Percentiles rank a stretch among this genome's conserved stretches.
These are phyloP conservation scores for Sparidentex hasta DNA, from an alignment of 2,797 vertebrate genomes.

Conservation along the genomic window DNA sequence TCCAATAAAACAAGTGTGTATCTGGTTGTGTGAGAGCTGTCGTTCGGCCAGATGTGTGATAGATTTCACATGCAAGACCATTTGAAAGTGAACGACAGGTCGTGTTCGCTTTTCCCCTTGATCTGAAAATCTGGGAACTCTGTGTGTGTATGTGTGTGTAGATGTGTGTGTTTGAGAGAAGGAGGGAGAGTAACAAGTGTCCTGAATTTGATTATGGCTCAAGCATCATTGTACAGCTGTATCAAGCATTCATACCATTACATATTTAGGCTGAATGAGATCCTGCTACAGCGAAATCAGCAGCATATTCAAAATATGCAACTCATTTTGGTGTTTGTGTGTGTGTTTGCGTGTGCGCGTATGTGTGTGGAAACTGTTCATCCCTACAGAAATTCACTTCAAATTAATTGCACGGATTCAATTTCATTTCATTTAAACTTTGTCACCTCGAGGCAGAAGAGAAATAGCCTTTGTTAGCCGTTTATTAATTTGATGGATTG, in stretches of 20 bases:
- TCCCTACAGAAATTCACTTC: constrained; percentile 13
- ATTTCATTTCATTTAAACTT: constrained; percentile 55
- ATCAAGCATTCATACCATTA: constrained; percentile 3
- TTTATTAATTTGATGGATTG: constrained; percentile 70
- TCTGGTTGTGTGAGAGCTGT: neutral
- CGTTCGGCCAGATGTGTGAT: constrained; percentile 13
- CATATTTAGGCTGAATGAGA: constrained; percentile 6
- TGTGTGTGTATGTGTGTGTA: constrained; percentile 3
- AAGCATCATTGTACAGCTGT: neutral
- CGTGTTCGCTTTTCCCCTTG: constrained; percentile 12
- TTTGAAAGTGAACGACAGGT: constrained; percentile 14
- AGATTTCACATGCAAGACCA: constrained; percentile 19
- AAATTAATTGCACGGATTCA: constrained; percentile 45
- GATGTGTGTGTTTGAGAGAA: neutral
- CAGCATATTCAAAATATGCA: constrained; percentile 24
- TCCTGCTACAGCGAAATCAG: constrained; percentile 10
- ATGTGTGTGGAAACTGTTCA: neutral
- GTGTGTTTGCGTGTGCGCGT: neutral
- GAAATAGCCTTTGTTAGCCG: constrained; percentile 49
- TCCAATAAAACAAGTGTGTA: too few species aligned
- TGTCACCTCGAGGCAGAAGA: constrained; percentile 48
- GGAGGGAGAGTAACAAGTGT: neutral
- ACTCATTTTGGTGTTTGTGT: constrained; percentile 2
- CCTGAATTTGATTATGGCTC: constrained; percentile 8
- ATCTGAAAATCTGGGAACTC: constrained; percentile 16